Conservation (phyloP, 2,888 invertebrate genomes). For the Cyclophora punctaria region DNA sequence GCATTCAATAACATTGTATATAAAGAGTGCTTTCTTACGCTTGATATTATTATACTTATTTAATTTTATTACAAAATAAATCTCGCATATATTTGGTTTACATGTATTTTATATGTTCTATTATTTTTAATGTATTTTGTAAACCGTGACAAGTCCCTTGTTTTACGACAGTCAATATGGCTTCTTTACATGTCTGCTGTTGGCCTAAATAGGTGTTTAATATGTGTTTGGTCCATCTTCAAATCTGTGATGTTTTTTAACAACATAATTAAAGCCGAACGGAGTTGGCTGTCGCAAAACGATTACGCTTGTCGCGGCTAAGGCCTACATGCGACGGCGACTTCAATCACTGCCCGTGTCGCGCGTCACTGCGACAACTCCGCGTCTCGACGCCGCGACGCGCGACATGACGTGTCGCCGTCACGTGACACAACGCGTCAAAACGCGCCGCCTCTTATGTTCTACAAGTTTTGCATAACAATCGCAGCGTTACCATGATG, state of each 20-base stretch:
- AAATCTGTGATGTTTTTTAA: too few species aligned
- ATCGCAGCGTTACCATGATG: slow-evolving; percentile 2
- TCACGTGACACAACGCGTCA: neutral
- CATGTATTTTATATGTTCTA: slow-evolving; percentile 32
- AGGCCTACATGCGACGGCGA: too few species aligned
- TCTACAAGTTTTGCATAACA: slow-evolving; percentile 26
- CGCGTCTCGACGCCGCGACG: too few species aligned
- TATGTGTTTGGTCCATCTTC: too few species aligned
- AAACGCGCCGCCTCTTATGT: slow-evolving; percentile 11
- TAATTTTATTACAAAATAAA: slow-evolving; percentile 22
- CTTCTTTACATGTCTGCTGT: neutral
- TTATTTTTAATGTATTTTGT: slow-evolving; percentile 21
- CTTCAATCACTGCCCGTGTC: too few species aligned
- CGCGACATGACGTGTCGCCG: too few species aligned
- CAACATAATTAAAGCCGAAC: too few species aligned
- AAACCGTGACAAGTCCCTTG: neutral
- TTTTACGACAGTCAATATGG: neutral
- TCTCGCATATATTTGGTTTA: slow-evolving; percentile 32
- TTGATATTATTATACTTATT: slow-evolving; percentile 53
- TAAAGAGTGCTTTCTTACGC: slow-evolving; percentile 68
- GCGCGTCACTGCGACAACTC: neutral
- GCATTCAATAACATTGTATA: slow-evolving; percentile 34
- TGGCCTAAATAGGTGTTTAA: neutral
- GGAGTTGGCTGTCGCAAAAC: too few species aligned
- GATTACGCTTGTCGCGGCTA: too few species aligned